These are phyloP conservation scores for Trichonephila clavipes DNA, from an alignment of 1,140 invertebrate species.

Conservation along the genomic window DNA sequence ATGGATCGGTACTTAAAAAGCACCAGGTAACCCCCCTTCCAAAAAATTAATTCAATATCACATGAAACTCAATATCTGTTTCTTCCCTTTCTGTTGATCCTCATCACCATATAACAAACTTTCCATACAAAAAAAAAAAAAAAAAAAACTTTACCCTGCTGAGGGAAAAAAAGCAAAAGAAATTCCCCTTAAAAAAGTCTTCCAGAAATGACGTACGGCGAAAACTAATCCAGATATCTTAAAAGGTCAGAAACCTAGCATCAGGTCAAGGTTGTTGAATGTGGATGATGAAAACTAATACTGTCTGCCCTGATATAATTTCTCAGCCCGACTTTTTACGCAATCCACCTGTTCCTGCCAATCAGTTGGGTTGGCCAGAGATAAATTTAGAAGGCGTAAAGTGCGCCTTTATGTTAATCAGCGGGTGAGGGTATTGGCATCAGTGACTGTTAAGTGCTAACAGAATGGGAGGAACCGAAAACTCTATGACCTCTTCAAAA, in stretches of 20 bases:
- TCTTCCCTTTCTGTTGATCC: background rate
- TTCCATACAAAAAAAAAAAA: background rate
- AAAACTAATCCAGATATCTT: background rate
- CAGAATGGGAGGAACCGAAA: background rate
- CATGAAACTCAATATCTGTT: no score
- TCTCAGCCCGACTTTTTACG: background rate
- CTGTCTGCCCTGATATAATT: background rate
- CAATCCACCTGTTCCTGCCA: constrained; percentile 5
- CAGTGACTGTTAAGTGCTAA: no score
- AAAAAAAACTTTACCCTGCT: background rate
- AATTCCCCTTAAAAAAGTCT: no score
- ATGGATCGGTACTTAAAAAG: no score
- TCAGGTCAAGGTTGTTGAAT: constrained; percentile 27
- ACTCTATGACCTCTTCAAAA: background rate
- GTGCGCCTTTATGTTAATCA: background rate
- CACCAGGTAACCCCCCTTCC: no score
- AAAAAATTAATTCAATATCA: no score
- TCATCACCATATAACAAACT: background rate
- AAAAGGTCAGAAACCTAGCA: background rate
- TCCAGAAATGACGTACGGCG: no score
- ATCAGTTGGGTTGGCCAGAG: background rate
- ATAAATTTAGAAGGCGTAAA: background rate
- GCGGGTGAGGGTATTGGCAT: no score
- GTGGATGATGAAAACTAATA: background rate
- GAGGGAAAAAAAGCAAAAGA: background rate